Conservation (phyloP, 37 sponge, comb jelly and placozoan species). For the Lycopodina hypogea region DNA sequence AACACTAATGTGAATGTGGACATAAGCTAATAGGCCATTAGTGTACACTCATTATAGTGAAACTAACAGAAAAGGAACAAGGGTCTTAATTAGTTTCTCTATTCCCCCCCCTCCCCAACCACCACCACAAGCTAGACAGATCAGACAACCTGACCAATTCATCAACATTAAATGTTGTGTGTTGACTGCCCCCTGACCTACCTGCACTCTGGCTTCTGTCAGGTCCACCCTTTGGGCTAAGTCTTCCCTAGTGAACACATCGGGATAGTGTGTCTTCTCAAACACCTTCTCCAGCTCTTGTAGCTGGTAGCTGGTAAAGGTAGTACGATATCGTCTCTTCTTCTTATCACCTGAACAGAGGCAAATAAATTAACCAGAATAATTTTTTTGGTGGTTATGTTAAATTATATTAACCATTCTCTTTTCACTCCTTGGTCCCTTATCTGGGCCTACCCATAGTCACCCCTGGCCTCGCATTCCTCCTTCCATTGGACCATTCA, state of each 20-base stretch:
- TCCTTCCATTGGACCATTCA: no score
- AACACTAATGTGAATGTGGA: neutral
- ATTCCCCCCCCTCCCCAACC: no score
- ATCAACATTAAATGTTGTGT: no score
- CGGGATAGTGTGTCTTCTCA: constrained; percentile 89
- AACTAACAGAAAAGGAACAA: no score
- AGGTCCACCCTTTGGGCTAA: constrained; percentile 76
- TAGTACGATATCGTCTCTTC: constrained; percentile 82
- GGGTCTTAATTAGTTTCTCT: no score
- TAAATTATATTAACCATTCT: neutral
- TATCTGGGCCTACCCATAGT: no score
- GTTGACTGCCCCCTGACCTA: constrained; percentile 40
- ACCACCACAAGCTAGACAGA: no score
- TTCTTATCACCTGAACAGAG: constrained; percentile 47
- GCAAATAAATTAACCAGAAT: neutral
- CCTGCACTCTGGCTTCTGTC: constrained; percentile 93
- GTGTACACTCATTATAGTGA: no score
- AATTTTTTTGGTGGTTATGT: neutral
- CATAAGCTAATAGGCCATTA: no score
- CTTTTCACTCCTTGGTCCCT: neutral
- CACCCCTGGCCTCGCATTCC: no score
- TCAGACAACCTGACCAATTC: no score
- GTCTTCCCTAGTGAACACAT: constrained; percentile 90
- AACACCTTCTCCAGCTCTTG: constrained; percentile 81
- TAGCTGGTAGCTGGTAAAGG: constrained; percentile 84